Evolutionary conservation across 1,140 invertebrate genomes (phyloP).

Genomic region (Cotesia glomerata): DNA sequence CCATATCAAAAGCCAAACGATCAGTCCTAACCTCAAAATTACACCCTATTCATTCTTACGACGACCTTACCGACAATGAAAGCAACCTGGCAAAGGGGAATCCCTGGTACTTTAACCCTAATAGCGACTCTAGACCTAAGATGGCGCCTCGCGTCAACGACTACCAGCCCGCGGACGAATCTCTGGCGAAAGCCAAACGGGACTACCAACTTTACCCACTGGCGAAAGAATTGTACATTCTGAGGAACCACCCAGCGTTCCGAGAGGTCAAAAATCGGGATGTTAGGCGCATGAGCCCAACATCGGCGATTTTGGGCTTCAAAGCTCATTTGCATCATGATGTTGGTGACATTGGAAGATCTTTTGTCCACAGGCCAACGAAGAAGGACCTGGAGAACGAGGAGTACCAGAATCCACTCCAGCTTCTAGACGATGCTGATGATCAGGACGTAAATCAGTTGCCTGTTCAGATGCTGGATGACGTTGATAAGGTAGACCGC

Average conservation of each 20-base stretch:
- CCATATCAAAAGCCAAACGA: no score
- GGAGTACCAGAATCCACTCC: not conserved
- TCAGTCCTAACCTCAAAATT: no score
- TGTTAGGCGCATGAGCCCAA: slow-evolving; percentile 6
- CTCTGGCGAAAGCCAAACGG: not conserved
- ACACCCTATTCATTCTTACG: no score
- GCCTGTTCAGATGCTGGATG: not conserved
- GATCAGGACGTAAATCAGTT: not conserved
- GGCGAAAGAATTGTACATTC: not conserved
- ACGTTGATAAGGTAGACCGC: no score
- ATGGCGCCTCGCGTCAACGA: not conserved
- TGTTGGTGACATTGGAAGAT: slow-evolving; percentile 34
- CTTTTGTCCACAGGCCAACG: slow-evolving; percentile 21
- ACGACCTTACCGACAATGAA: no score
- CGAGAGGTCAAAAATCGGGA: no score
- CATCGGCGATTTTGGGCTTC: slow-evolving; percentile 33
- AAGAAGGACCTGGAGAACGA: slow-evolving; percentile 17
- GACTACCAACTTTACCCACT: not conserved
- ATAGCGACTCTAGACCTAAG: not conserved
- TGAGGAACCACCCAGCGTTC: not conserved
- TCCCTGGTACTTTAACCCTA: not conserved
- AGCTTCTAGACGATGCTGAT: not conserved
- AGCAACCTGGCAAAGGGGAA: no score
- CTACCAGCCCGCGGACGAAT: not conserved
- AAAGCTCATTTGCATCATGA: slow-evolving; percentile 38